phyloP scores from a whole-genome alignment of 2,113 vertebrate genomes.

The Cynopterus brachyotis region DNA sequence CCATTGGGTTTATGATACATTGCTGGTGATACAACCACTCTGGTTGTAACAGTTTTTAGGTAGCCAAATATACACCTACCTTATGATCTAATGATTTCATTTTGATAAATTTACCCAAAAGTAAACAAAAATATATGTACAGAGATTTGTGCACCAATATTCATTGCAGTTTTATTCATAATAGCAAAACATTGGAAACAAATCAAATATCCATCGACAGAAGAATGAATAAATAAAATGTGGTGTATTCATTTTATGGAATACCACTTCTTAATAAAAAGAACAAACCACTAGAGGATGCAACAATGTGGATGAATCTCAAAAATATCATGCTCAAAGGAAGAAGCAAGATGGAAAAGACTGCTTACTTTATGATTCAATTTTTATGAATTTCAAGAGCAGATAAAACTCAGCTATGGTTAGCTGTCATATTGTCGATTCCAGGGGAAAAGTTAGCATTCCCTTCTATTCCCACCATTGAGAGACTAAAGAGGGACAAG shows the following conservation, averaged over 20 bases:
- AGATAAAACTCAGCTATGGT: background rate
- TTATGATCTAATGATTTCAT: background rate
- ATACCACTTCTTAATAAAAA: background rate
- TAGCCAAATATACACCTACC: background rate
- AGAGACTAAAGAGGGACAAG: background rate
- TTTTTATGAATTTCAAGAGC: conserved; percentile 25
- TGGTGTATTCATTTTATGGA: background rate
- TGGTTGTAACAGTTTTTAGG: background rate
- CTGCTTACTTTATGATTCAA: background rate
- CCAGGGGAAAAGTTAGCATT: background rate
- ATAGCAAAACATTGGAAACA: background rate
- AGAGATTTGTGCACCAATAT: background rate
- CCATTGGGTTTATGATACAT: background rate
- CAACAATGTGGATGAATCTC: background rate
- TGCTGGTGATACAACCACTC: background rate
- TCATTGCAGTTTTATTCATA: background rate
- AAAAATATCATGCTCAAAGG: background rate
- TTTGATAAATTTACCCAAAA: conserved; percentile 9
- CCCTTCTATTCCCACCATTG: background rate
- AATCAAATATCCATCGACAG: background rate
- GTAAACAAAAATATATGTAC: background rate
- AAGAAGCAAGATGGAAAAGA: background rate
- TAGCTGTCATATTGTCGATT: background rate
- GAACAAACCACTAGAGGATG: background rate
- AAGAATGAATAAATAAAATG: background rate